Evolutionary conservation across 2,888 invertebrate genomes (phyloP).

Genomic region (Bellardia pandia): DNA sequence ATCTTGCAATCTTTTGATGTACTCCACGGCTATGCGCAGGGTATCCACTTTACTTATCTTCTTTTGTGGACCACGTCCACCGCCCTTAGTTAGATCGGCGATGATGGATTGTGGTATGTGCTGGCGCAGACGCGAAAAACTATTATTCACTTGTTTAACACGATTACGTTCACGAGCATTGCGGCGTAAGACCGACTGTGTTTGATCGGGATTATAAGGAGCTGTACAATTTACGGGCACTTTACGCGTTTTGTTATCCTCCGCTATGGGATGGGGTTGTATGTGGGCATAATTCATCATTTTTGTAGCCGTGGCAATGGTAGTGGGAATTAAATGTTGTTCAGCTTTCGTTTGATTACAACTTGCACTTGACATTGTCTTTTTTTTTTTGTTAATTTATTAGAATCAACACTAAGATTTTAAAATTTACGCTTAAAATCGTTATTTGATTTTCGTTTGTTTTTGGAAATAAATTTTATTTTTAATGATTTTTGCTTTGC

Average conservation of each 20-base stretch:
- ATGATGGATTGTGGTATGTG: constrained; percentile 93
- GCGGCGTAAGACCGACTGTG: constrained; percentile 93
- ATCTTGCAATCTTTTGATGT: constrained; percentile 92
- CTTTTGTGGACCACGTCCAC: constrained; percentile 90
- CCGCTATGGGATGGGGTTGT: constrained; percentile 88
- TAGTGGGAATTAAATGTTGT: constrained; percentile 75
- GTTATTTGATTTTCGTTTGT: constrained; percentile 55
- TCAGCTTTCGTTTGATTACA: constrained; percentile 73
- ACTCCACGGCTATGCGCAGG: constrained; percentile 93
- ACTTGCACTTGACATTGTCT: constrained; percentile 74
- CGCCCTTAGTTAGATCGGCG: constrained; percentile 88
- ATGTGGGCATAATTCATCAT: constrained; percentile 83
- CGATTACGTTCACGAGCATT: constrained; percentile 97
- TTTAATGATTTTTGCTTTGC: constrained; percentile 51
- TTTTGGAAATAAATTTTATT: constrained; percentile 43
- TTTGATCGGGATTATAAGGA: constrained; percentile 86
- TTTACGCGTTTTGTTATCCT: constrained; percentile 89
- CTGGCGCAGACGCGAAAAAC: constrained; percentile 94
- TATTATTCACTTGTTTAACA: constrained; percentile 97
- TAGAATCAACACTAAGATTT: constrained; percentile 39
- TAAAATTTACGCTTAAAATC: constrained; percentile 34
- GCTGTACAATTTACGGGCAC: constrained; percentile 83
- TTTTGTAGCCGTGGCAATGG: constrained; percentile 75
- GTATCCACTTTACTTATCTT: constrained; percentile 96
- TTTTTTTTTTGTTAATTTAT: constrained; percentile 35